phyloP scores from a whole-genome alignment of 2,888 invertebrate genomes.

The Danaus chrysippus region DNA sequence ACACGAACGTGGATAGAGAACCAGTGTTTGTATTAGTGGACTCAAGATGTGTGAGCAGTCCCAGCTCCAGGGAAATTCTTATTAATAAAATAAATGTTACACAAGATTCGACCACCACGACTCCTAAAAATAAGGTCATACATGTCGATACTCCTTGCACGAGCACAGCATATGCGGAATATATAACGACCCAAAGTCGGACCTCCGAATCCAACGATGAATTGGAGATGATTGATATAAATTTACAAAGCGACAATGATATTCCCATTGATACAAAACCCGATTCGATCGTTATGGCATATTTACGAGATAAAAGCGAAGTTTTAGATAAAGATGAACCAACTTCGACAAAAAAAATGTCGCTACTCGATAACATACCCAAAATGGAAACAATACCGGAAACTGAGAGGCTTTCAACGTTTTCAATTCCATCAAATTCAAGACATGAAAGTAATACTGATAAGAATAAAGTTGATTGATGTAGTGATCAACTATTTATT shows the following conservation, averaged over 20 bases:
- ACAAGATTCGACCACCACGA: conserved; percentile 37
- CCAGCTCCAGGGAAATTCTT: conserved; percentile 46
- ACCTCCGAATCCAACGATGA: conserved; percentile 46
- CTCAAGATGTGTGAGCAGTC: conserved; percentile 43
- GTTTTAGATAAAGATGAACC: conserved; percentile 40
- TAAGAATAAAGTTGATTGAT: not conserved
- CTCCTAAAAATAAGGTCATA: conserved; percentile 36
- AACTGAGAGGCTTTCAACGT: conserved; percentile 43
- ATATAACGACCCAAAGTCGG: conserved; percentile 26
- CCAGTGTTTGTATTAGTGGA: conserved; percentile 50
- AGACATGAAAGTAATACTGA: conserved; percentile 7
- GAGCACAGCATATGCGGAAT: conserved; percentile 41
- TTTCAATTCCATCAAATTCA: conserved; percentile 11
- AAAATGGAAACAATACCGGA: conserved; percentile 61
- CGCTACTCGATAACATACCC: conserved; percentile 49
- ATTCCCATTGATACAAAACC: conserved; percentile 36
- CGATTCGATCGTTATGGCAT: conserved; percentile 52
- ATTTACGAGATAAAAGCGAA: conserved; percentile 46
- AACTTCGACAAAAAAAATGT: conserved; percentile 46
- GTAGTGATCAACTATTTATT: not conserved
- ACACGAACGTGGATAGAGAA: conserved; percentile 39
- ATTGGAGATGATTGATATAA: conserved; percentile 49
- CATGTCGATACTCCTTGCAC: conserved; percentile 45
- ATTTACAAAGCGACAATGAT: conserved; percentile 51
- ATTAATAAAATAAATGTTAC: conserved; percentile 36